Percentiles rank a stretch among this genome's conserved stretches.
phyloP scores from a whole-genome alignment of 2,797 vertebrate genomes.

The Melopsittacus undulatus region DNA sequence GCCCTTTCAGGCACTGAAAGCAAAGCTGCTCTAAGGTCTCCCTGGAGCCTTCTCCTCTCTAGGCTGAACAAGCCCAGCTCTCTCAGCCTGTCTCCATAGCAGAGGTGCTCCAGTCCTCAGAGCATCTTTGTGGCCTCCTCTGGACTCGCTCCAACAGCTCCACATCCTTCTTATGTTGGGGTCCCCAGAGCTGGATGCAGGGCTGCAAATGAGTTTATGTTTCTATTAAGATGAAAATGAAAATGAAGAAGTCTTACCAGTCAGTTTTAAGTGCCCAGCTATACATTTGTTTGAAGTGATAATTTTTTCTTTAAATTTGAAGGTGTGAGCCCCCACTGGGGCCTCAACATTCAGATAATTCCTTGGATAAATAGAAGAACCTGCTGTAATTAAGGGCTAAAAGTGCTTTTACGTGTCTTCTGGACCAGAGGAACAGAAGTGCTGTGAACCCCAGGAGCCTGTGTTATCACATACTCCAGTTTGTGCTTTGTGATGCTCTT shows the following conservation, averaged over 20 bases:
- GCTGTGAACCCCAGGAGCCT: background rate
- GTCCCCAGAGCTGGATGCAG: background rate
- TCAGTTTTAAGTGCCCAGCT: background rate
- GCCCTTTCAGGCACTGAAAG: too few species aligned
- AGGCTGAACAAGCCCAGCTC: background rate
- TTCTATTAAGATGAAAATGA: background rate
- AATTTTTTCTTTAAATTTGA: background rate
- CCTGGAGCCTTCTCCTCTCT: background rate
- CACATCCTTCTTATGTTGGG: background rate
- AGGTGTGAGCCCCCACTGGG: background rate
- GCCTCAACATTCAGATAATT: background rate
- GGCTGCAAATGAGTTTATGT: background rate
- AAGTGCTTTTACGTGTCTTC: background rate
- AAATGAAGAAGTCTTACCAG: rapidly evolving
- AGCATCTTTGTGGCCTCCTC: background rate
- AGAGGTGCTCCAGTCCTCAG: background rate
- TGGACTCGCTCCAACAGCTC: background rate
- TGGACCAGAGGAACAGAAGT: background rate
- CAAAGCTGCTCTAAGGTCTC: too few species aligned
- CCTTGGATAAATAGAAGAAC: background rate
- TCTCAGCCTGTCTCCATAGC: background rate
- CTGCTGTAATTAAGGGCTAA: background rate
- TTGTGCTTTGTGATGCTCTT: background rate
- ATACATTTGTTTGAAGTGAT: rapidly evolving
- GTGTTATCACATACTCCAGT: background rate